Evolutionary conservation across 2,888 invertebrate species (phyloP), one percentile per base, ranked within the genome.

Genomic region (Taphrorychus bicolor): DNA sequence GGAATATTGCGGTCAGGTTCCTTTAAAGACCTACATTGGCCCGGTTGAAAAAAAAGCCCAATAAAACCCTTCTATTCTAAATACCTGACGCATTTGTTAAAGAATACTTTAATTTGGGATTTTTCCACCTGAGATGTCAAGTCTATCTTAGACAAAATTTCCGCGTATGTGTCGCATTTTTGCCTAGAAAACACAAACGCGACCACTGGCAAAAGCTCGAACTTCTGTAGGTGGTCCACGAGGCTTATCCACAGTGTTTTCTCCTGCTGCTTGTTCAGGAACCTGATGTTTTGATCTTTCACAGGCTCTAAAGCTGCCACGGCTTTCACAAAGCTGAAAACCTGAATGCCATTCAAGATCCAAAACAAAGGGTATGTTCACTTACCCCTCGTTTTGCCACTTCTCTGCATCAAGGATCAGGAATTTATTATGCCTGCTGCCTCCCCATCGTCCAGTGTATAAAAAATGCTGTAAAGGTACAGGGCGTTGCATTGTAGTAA

Each of bases 391-490:
- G 9, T 87, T 84, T 18, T 87, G 81, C 82, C 94, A 97, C 0
- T 91, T 91, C 69, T 91, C 87, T 57, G 90, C 88, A 79, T 96
- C 91, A 4, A 97, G 86, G 11, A 98, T 84, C 32, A 93, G 80
- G 81, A 92, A 95, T 56, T 89, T 85, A 73, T 94, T 90, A 76
- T 93, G 85, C 76, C 87, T 89, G 0, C 88, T 89, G 75, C 88
- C 89, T n/a, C 89, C 91, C n/a, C 91, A 89, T 22, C 87, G 84
- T 0, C 92, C 92, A 14, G 94, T 94, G 76, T 97, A 98, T 0
- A 99, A 84, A 81, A 91, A 95, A 82, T 99, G 98, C 78, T 97
- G 92, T 45, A 99, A 84, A 0, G 99, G 99, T 0, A 99, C 96
- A 0, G 99, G 99, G 61, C 99, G 85, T 77, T 96, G 94, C 0